These are phyloP conservation scores for Tapirus terrestris DNA, from an alignment of 2,113 vertebrate genomes.

Conservation along the genomic window DNA sequence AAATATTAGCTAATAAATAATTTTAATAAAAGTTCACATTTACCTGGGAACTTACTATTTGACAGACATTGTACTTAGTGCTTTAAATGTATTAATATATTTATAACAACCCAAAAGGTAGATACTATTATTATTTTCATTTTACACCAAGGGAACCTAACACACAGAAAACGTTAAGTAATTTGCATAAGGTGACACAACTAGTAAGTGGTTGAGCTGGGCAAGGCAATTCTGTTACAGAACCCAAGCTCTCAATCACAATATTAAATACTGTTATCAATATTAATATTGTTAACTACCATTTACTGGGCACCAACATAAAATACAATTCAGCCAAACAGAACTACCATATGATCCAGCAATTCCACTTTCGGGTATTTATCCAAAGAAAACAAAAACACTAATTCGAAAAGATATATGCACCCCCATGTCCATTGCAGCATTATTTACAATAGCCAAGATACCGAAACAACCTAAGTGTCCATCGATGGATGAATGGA, in stretches of 20 bases:
- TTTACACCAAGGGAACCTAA: not conserved
- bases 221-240: not conserved
- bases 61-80: not conserved
- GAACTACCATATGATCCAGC: too few species aligned
- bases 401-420: too few species aligned
- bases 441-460: too few species aligned
- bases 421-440: too few species aligned
- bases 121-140: not conserved
- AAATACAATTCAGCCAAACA: not conserved
- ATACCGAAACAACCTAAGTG: too few species aligned
- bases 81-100: not conserved
- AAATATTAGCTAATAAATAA: slow-evolving; percentile 26
- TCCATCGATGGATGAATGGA: too few species aligned
- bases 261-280: not conserved
- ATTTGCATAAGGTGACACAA: not conserved
- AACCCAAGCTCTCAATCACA: not conserved
- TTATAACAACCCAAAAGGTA: not conserved
- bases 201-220: not conserved
- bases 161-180: not conserved
- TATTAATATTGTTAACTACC: not conserved
- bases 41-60: not conserved
- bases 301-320: not conserved
- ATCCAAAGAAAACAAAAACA: too few species aligned
- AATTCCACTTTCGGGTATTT: too few species aligned
- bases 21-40: slow-evolving; percentile 42